Conservation (phyloP, 2,113 vertebrate genomes). For the Symphodus melops region DNA sequence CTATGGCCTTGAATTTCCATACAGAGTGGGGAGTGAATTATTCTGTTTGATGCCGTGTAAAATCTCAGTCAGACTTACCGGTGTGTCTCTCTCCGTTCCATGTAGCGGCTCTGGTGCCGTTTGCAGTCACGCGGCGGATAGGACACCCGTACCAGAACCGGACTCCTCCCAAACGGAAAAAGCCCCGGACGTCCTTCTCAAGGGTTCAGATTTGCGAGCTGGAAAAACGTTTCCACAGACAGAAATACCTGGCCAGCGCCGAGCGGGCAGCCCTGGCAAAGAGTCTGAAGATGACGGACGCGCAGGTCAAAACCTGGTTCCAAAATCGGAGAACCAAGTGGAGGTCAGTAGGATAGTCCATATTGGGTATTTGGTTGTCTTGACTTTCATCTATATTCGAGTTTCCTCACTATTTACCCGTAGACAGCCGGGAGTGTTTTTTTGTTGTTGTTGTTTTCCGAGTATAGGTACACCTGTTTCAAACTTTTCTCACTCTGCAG, state of each 20-base stretch:
- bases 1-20: constrained; percentile 40
- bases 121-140: constrained; percentile 96
- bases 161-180: constrained; percentile 96
- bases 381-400: rapidly evolving
- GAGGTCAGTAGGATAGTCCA: constrained; percentile 84
- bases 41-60: constrained; percentile 22
- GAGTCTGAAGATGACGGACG: constrained; percentile 98
- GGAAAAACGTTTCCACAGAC: constrained; percentile 97
- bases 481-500: constrained; percentile 2
- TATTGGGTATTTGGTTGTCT: background rate
- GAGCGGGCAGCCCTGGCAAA: constrained; percentile 95
- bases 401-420: background rate
- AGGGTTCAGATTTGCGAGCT: constrained; percentile 97
- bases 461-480: background rate
- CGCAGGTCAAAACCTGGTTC: constrained; percentile 92
- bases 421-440: background rate
- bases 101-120: constrained; percentile 94
- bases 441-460: background rate
- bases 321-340: constrained; percentile 88
- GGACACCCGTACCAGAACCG: constrained; percentile 92
- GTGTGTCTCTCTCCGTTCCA: constrained; percentile 63
- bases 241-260: constrained; percentile 97
- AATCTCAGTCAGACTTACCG: constrained; percentile 37
- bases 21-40: constrained; percentile 45
- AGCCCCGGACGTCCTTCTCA: constrained; percentile 96